Conservation (phyloP, 30 jellyfish, hydroid and myxozoan genomes). For the Hydractinia symbiolongicarpus region DNA sequence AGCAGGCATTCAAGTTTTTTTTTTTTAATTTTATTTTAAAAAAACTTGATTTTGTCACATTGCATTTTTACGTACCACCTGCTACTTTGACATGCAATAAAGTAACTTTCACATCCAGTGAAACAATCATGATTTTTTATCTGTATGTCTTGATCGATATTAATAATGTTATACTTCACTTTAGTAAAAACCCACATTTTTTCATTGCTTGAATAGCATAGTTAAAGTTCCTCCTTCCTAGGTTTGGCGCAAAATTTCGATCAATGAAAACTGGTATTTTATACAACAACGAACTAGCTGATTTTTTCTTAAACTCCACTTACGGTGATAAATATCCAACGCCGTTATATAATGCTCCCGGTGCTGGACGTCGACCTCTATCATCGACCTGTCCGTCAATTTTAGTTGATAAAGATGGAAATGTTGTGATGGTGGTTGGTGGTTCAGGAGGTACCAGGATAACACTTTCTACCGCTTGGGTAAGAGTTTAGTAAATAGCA, state of each 20-base stretch:
- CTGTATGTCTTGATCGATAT: neutral
- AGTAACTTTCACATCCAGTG: too few relatives aligned
- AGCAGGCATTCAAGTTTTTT: too few relatives aligned
- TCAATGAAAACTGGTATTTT: constrained; percentile 79
- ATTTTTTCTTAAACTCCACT: constrained; percentile 53
- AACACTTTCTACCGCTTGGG: constrained; percentile 96
- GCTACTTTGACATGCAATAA: too few relatives aligned
- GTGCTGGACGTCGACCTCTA: constrained; percentile 81
- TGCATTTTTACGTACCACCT: too few relatives aligned
- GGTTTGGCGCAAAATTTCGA: constrained; percentile 98
- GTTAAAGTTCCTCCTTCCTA: constrained; percentile 1
- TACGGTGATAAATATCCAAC: constrained; percentile 39
- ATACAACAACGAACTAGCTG: constrained; percentile 94
- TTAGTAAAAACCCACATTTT: neutral
- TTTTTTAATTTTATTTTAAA: too few relatives aligned
- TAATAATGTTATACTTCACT: neutral
- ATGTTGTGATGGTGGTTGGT: constrained; percentile 84
- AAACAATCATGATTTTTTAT: too few relatives aligned
- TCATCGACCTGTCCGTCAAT: constrained; percentile 92
- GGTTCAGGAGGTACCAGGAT: constrained; percentile 98
- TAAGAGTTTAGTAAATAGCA: neutral
- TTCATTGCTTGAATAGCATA: neutral
- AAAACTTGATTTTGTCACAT: too few relatives aligned
- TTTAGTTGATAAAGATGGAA: constrained; percentile 66
- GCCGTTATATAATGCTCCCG: constrained; percentile 84